Conservation (phyloP, 2,797 vertebrate genomes). For the Squalus acanthias region DNA sequence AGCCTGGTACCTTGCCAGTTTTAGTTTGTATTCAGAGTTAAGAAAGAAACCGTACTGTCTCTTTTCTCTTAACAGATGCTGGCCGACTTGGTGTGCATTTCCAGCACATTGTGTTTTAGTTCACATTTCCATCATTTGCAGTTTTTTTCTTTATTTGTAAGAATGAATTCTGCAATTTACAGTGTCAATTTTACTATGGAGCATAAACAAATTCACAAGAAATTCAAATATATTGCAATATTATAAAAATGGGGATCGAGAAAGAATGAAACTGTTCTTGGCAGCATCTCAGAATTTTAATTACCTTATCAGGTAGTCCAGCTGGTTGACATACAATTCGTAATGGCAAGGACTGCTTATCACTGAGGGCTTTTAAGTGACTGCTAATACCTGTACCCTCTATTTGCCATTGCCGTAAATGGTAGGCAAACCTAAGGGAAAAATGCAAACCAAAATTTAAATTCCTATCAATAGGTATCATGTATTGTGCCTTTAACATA, state of each 20-base stretch:
- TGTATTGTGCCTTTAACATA: background rate
- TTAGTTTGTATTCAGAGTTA: background rate
- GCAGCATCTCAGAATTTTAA: background rate
- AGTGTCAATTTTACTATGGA: background rate
- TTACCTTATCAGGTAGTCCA: constrained; percentile 93
- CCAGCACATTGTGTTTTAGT: background rate
- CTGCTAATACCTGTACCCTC: constrained; percentile 97
- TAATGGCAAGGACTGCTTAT: constrained; percentile 92
- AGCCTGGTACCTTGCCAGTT: background rate
- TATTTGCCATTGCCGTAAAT: constrained; percentile 96
- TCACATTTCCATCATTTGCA: background rate
- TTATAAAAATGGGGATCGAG: background rate
- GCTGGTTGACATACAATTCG: constrained; percentile 95
- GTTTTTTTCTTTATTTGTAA: too few species aligned
- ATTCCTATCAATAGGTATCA: background rate
- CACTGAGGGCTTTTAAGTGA: constrained; percentile 93
- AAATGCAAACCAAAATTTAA: background rate
- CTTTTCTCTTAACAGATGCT: background rate
- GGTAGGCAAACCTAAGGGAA: constrained; percentile 84
- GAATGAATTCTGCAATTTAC: background rate
- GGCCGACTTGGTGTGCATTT: background rate
- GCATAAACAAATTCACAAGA: background rate
- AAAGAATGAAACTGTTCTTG: background rate
- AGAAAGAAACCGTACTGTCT: background rate
- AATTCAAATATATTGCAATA: background rate